Percentiles rank a stretch among this genome's conserved stretches.
Evolutionary conservation across 2,113 vertebrate species (phyloP).

Genomic region (Tachysurus vachellii): DNA sequence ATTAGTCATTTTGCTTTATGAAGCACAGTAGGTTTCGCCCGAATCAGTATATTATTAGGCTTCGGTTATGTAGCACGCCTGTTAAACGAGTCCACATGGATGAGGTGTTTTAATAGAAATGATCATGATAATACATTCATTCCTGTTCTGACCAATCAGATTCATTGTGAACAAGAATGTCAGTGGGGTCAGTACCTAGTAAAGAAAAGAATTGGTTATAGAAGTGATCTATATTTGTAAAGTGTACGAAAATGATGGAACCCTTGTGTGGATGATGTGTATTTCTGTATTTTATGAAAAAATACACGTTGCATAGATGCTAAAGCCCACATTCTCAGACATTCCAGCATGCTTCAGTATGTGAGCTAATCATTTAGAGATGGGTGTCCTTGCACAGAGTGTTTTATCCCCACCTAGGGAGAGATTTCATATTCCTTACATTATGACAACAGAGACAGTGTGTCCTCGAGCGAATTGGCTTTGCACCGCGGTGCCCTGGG

Average conservation of each 20-base stretch:
- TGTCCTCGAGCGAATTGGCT: slow-evolving; percentile 58
- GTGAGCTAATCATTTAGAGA: slow-evolving; percentile 28
- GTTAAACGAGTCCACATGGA: too few relatives aligned
- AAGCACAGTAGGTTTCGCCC: neutral
- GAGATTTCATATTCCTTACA: slow-evolving; percentile 43
- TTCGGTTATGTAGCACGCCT: neutral
- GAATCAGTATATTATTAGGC: neutral
- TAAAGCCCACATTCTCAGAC: slow-evolving; percentile 41
- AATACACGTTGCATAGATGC: neutral
- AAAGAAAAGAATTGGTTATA: neutral
- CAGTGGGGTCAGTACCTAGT: neutral
- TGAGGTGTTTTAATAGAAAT: neutral
- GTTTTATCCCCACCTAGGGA: slow-evolving; percentile 36
- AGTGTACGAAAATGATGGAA: neutral
- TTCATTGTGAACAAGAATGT: neutral
- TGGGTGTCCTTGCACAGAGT: slow-evolving; percentile 28
- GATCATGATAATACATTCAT: neutral
- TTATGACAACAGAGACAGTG: slow-evolving; percentile 39
- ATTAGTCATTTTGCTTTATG: neutral
- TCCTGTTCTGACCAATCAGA: neutral
- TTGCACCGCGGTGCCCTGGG: slow-evolving; percentile 54
- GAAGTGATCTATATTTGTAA: too few relatives aligned
- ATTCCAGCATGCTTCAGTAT: slow-evolving; percentile 5
- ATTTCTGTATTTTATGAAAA: neutral
- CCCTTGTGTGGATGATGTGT: neutral